Conservation (phyloP, 2,797 vertebrate genomes). For the Lutjanus argentimaculatus region DNA sequence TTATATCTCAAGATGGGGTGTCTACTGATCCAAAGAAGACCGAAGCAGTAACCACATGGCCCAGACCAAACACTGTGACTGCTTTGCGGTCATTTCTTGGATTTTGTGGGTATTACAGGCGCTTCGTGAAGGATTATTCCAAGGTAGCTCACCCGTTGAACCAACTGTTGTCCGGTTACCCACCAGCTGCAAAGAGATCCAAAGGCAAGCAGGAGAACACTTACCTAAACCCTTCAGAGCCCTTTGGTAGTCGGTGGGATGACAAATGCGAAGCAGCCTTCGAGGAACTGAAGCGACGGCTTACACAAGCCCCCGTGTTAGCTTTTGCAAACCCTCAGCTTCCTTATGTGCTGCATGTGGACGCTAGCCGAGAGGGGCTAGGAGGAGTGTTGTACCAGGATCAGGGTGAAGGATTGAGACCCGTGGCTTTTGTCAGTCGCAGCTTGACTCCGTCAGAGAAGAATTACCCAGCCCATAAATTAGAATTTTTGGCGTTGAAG, state of each 20-base stretch:
- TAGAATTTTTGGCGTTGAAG: background rate
- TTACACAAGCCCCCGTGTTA: conserved; percentile 14
- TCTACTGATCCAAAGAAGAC: conserved; percentile 18
- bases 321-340: conserved; percentile 23
- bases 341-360: conserved; percentile 12
- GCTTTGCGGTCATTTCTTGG: no score
- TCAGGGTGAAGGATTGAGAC: conserved; percentile 1
- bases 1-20: background rate
- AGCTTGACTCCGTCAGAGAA: background rate
- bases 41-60: conserved; percentile 23
- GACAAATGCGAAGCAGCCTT: conserved; percentile 24
- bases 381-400: conserved; percentile 18
- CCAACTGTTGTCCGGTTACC: background rate
- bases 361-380: conserved; percentile 12
- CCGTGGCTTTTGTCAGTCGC: background rate
- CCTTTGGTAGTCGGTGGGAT: conserved; percentile 18
- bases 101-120: no score
- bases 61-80: no score
- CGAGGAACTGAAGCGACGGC: background rate
- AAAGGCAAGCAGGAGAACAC: background rate
- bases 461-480: background rate
- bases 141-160: background rate
- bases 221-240: background rate
- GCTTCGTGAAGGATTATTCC: conserved; percentile 24
- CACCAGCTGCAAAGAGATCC: background rate